A percentile compares a stretch with the other conserved stretches of the same genome.
These are phyloP conservation scores for Octomys mimax DNA, from an alignment of 2,797 vertebrate species.

Conservation along the genomic window DNA sequence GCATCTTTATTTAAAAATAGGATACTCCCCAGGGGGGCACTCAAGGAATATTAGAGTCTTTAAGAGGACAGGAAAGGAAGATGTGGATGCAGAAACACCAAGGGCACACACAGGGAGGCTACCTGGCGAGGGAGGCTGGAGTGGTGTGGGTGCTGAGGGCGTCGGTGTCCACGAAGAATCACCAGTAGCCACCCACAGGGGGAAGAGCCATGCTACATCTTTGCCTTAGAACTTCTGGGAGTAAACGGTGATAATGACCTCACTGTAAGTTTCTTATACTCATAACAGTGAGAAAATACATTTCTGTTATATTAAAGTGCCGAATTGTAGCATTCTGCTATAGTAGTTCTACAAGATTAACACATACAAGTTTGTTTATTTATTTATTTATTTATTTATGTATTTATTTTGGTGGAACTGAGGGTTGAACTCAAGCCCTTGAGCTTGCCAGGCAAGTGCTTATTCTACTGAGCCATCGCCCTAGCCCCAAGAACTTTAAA, in stretches of 20 bases:
- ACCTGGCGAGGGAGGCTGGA: too few species aligned
- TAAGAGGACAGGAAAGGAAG: background rate
- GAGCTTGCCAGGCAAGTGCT: too few species aligned
- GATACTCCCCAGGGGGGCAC: background rate
- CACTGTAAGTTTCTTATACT: background rate
- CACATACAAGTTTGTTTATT: background rate
- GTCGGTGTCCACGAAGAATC: accelerated
- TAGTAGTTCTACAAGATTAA: background rate
- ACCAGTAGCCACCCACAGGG: background rate
- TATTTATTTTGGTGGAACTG: too few species aligned
- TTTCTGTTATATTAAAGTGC: background rate
- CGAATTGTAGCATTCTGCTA: background rate
- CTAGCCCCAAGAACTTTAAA: background rate
- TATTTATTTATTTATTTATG: too few species aligned
- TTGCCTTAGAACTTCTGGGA: background rate
- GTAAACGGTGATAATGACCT: background rate
- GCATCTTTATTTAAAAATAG: background rate
- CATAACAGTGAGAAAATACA: background rate
- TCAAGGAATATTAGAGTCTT: background rate
- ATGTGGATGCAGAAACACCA: background rate
- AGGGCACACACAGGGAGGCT: accelerated
- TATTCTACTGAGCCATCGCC: too few species aligned
- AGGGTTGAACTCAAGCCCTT: too few species aligned
- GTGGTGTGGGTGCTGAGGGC: background rate
- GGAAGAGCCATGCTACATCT: background rate